Evolutionary conservation across 2,797 vertebrate genomes (phyloP), one percentile per base, ranked within the genome.

Genomic region (Oophaga sylvatica): DNA sequence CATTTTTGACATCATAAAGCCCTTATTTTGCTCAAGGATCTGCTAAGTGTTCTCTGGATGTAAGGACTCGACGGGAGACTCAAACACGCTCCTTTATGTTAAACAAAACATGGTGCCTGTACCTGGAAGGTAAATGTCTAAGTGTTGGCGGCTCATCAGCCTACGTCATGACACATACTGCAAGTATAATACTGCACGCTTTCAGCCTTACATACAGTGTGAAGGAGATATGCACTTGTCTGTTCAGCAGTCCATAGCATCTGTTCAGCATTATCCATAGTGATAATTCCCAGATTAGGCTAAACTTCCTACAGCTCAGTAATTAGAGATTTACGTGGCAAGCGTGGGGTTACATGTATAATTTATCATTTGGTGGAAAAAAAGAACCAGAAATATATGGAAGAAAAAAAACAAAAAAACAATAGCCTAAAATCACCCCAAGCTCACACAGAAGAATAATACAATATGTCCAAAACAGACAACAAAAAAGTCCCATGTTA

Each of bases 301-400:
- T 75, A 82, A 81, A 77, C 26, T 63, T 71, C 60, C 70, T 92
- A 13, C 20, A 85, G 86, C 88, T 91, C 77, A 60, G 60, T 87
- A 87, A 88, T 85, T 90, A 85, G 77, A 87, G 41, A 0, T 86
- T 65, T 62, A 86, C 20, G 80, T 83, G 71, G 73, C 80, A 83
- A 81, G 63, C 31, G 75, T 35, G 2, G 75, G 80, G 84, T 83
- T 86, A 83, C 84, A 86, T 82, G 79, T 86, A 86, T 89, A 89
- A 86, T 89, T 89, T 86, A 89, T 83, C 63, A 63, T 83, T 85
- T 63, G 57, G 60, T 83, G 73, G 68, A 90, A 89, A 59, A 90
- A 89, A 12, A 15, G 86, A 86, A 65, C 80, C 63, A 71, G 79
- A 81, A 65, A 62, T 35, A 62, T 59, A 71, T 63, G 26, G 19